Evolutionary conservation across 2,888 invertebrate species (phyloP).

Genomic region (Drosophila formosana): DNA sequence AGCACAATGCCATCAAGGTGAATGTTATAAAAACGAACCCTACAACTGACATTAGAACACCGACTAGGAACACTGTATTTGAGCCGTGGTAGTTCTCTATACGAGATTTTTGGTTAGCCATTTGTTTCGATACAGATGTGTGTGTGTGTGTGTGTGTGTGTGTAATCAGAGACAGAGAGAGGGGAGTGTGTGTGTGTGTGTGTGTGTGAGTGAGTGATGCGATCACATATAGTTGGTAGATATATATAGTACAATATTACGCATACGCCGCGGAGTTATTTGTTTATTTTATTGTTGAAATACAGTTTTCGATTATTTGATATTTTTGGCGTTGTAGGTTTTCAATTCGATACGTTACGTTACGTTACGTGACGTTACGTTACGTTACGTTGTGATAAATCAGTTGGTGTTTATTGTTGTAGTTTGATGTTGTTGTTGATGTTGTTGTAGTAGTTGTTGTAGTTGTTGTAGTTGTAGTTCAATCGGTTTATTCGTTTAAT

Average conservation of each 20-base stretch:
- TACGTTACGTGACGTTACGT: constrained; percentile 21
- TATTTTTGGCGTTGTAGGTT: constrained; percentile 25
- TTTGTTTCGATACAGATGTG: constrained; percentile 46
- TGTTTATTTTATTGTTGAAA: constrained; percentile 3
- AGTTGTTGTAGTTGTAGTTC: constrained; percentile 17
- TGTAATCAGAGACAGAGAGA: background rate
- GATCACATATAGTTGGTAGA: constrained; percentile 6
- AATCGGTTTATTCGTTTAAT: constrained; percentile 7
- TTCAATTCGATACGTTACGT: constrained; percentile 7
- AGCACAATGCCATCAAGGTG: constrained; percentile 99
- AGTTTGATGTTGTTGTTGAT: constrained; percentile 8
- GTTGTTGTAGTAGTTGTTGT: constrained; percentile 8
- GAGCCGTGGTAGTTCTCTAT: constrained; percentile 98
- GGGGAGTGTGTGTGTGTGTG: background rate
- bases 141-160: constrained; percentile 10
- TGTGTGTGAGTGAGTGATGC: constrained; percentile 10
- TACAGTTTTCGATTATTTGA: constrained; percentile 6
- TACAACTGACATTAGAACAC: constrained; percentile 99
- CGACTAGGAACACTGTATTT: constrained; percentile 98
- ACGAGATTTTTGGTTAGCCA: constrained; percentile 79
- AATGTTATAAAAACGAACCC: constrained; percentile 99
- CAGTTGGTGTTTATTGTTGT: constrained; percentile 40
- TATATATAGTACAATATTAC: constrained; percentile 43
- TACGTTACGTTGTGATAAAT: constrained; percentile 60
- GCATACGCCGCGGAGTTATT: constrained; percentile 48